phyloP scores from a whole-genome alignment of 2,113 vertebrate species.

The Panurus biarmicus region DNA sequence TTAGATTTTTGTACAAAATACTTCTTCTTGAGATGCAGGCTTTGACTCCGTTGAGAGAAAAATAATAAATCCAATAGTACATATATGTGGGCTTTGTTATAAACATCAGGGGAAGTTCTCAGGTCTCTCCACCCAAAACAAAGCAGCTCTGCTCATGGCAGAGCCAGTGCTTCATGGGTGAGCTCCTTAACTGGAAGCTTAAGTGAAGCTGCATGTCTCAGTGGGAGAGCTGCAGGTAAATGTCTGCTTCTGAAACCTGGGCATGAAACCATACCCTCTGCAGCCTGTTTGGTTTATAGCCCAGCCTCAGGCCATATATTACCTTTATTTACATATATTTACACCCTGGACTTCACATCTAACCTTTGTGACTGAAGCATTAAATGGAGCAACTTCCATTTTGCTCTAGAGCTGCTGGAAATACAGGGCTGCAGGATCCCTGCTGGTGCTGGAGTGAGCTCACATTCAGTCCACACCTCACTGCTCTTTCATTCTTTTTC shows the following conservation, averaged over 20 bases:
- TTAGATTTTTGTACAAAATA: constrained; percentile 33
- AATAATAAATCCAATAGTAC: neutral
- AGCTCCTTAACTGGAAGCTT: neutral
- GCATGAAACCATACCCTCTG: neutral
- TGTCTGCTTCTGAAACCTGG: neutral
- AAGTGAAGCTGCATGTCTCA: neutral
- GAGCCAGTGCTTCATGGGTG: neutral
- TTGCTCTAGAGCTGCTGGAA: neutral
- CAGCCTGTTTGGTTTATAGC: neutral
- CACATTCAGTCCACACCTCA: neutral
- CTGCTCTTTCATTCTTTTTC: neutral
- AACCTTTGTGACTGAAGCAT: neutral
- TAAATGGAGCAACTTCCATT: neutral
- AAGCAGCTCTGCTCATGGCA: neutral
- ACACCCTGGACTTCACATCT: neutral
- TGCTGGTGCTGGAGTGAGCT: neutral
- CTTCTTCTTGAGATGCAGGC: neutral
- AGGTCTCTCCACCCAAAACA: neutral
- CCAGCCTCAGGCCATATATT: neutral
- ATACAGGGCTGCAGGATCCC: neutral
- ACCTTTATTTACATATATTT: neutral
- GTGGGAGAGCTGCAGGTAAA: neutral
- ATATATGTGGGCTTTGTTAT: neutral
- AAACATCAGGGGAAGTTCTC: neutral
- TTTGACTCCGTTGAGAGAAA: neutral